phyloP scores from a whole-genome alignment of 2,797 vertebrate genomes.

The Alca torda region DNA sequence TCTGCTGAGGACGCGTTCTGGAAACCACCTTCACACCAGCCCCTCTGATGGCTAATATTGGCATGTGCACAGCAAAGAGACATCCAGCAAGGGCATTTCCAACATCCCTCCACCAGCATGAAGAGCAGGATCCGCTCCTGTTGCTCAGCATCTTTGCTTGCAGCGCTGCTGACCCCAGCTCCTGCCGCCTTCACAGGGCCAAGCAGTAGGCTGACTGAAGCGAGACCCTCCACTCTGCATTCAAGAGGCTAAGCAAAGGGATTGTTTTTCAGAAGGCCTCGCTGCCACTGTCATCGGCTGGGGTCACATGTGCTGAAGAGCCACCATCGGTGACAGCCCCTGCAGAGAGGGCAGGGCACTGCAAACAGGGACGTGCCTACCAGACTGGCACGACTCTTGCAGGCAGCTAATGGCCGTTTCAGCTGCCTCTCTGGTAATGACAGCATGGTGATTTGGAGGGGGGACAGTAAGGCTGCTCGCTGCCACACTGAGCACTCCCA shows the following conservation, averaged over 20 bases:
- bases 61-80: background rate
- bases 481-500: fast-evolving
- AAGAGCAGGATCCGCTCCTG: background rate
- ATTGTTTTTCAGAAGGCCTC: background rate
- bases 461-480: background rate
- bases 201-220: background rate
- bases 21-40: background rate
- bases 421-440: fast-evolving
- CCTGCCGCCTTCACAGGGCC: background rate
- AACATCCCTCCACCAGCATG: background rate
- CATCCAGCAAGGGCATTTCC: background rate
- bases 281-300: fast-evolving
- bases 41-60: background rate
- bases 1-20: background rate
- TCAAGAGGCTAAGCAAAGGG: background rate
- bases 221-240: background rate
- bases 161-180: background rate
- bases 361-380: background rate
- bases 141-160: background rate
- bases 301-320: background rate
- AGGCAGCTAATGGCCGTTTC: background rate
- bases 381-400: fast-evolving
- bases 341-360: background rate
- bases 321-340: background rate
- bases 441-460: fast-evolving